Percentiles rank a stretch among this genome's conserved stretches.
Conservation (phyloP, 2,113 vertebrate genomes). For the Thomomys bottae region DNA sequence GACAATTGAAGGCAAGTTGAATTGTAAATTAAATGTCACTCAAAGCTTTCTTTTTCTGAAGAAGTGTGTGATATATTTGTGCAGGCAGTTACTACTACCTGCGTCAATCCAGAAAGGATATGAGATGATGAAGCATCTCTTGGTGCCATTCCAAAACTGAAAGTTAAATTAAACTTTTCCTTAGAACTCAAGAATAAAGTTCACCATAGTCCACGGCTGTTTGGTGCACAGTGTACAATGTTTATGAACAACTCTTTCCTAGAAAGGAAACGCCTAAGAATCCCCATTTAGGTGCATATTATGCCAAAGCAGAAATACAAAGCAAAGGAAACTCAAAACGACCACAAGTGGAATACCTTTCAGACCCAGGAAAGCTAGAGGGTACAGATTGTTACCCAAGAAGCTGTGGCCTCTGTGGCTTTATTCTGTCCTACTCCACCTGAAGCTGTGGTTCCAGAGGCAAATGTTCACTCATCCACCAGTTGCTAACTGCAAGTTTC, state of each 20-base stretch:
- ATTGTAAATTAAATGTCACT: slow-evolving; percentile 62
- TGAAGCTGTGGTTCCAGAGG: slow-evolving; percentile 69
- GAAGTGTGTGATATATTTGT: slow-evolving; percentile 65
- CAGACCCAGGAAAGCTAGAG: not conserved
- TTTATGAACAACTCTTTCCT: slow-evolving; percentile 18
- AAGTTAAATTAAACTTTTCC: slow-evolving; percentile 5
- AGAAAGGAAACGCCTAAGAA: not conserved
- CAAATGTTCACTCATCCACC: slow-evolving; percentile 76
- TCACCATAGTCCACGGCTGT: not conserved
- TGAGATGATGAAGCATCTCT: slow-evolving; percentile 1
- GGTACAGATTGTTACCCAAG: not conserved
- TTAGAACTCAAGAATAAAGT: slow-evolving; percentile 37
- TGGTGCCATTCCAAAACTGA: slow-evolving; percentile 42
- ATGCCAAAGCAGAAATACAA: not conserved
- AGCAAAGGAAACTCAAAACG: not conserved
- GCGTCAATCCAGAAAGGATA: slow-evolving; percentile 1
- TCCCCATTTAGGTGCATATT: not conserved
- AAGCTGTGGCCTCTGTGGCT: slow-evolving; percentile 65
- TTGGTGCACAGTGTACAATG: not conserved
- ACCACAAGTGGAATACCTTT: not conserved
- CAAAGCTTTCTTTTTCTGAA: not conserved
- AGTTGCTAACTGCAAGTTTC: slow-evolving; percentile 73
- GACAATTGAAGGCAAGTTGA: slow-evolving; percentile 42
- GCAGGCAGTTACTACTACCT: slow-evolving; percentile 48
- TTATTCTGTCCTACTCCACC: slow-evolving; percentile 72